Conservation (phyloP, 2,113 vertebrate species). For the Oostethus manadensis region DNA sequence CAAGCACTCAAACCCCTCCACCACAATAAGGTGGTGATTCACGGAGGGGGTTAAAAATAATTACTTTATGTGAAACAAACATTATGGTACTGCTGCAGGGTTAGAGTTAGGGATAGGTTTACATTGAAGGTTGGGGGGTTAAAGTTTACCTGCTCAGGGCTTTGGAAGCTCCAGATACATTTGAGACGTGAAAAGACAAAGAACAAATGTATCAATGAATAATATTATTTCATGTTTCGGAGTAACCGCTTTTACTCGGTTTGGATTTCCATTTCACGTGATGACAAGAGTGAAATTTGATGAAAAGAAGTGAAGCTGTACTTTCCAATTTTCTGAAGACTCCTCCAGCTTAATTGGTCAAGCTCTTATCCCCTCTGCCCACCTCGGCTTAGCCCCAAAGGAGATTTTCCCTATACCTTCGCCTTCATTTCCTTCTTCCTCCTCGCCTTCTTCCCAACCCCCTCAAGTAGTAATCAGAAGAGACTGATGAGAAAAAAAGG, state of each 20-base stretch:
- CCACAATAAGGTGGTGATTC: too few species aligned
- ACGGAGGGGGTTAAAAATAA: too few species aligned
- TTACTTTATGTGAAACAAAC: not conserved
- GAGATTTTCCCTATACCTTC: conserved; percentile 53
- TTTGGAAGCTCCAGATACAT: not conserved
- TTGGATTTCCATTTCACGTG: conserved; percentile 54
- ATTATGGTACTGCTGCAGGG: too few species aligned
- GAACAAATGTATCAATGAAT: not conserved
- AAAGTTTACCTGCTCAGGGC: not conserved
- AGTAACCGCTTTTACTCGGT: not conserved
- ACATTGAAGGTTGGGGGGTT: too few species aligned
- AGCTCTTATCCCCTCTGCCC: conserved; percentile 63
- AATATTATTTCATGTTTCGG: not conserved
- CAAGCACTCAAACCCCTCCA: too few species aligned
- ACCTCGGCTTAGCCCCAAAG: conserved; percentile 58
- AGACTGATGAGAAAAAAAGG: conserved; percentile 47
- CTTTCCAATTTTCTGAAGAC: conserved; percentile 61
- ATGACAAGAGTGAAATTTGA: conserved; percentile 45
- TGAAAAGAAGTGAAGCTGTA: conserved; percentile 51
- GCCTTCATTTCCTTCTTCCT: conserved; percentile 46
- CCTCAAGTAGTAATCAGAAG: conserved; percentile 48
- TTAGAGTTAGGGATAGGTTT: too few species aligned
- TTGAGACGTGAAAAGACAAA: not conserved
- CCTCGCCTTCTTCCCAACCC: conserved; percentile 6
- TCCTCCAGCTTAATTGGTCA: conserved; percentile 68